phyloP scores from a whole-genome alignment of 2,113 vertebrate species.

The Microcebus murinus region DNA sequence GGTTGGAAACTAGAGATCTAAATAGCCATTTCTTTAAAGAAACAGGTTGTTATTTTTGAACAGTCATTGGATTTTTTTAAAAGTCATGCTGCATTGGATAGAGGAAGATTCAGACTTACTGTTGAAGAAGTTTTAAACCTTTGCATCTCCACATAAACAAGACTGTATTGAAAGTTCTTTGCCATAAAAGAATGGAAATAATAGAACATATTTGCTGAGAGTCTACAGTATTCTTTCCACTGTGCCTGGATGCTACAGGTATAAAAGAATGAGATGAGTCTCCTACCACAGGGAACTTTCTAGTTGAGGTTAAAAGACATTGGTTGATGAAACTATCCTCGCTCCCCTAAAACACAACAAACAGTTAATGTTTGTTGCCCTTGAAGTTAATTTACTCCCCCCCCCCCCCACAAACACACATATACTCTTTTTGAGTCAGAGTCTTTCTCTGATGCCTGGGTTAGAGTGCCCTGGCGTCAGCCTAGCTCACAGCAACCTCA shows the following conservation, averaged over 20 bases:
- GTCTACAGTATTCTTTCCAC: neutral
- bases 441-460: too few relatives aligned
- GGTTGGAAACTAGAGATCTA: neutral
- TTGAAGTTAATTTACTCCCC: neutral
- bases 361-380: neutral
- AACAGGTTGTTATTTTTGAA: constrained; percentile 22
- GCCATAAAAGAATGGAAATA: neutral
- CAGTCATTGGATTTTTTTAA: neutral
- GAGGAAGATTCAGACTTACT: neutral
- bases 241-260: neutral
- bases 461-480: too few relatives aligned
- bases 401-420: neutral
- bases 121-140: neutral
- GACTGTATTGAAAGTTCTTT: neutral
- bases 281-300: neutral
- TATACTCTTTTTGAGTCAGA: neutral
- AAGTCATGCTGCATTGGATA: neutral
- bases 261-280: neutral
- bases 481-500: too few relatives aligned
- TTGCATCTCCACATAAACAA: neutral
- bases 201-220: neutral
- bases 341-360: neutral
- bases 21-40: constrained; percentile 19
- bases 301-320: neutral
- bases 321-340: neutral